Evolutionary conservation across 2,113 vertebrate species (phyloP).

Genomic region (Campylomormyrus tamandua): DNA sequence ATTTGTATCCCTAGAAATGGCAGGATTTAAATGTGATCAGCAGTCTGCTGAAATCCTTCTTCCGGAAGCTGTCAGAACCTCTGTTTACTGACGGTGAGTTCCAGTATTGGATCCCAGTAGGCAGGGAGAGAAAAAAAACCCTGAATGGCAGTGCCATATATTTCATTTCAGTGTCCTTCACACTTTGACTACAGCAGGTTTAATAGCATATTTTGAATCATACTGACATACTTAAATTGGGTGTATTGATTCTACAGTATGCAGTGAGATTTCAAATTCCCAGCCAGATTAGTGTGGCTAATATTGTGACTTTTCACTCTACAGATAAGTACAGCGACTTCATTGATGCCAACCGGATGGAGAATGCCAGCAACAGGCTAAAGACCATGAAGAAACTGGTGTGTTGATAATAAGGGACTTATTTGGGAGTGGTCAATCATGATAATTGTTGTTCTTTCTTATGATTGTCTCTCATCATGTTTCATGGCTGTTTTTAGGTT

Average conservation of each 20-base stretch:
- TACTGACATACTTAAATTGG: background rate
- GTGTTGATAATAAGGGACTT: constrained; percentile 18
- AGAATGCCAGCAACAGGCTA: constrained; percentile 77
- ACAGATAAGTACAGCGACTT: constrained; percentile 90
- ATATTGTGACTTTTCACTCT: constrained; percentile 26
- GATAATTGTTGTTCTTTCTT: background rate
- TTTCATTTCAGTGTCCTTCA: background rate
- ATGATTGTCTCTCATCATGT: background rate
- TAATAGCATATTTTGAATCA: background rate
- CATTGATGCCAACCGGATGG: constrained; percentile 87
- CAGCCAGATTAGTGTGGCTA: background rate
- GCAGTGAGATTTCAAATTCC: background rate
- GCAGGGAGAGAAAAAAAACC: background rate
- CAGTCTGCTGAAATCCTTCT: constrained; percentile 92
- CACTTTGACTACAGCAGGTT: background rate
- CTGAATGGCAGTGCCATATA: background rate
- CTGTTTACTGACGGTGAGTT: constrained; percentile 86
- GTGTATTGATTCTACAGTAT: background rate
- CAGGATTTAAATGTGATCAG: constrained; percentile 95
- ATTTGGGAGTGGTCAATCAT: background rate
- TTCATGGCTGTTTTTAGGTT: constrained; percentile 58
- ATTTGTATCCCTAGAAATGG: constrained; percentile 71
- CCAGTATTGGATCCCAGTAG: background rate
- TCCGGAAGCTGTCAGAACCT: constrained; percentile 88
- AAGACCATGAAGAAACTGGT: constrained; percentile 89